A percentile compares a stretch with the other conserved stretches of the same genome.
phyloP scores from a whole-genome alignment of 2,797 vertebrate genomes.

The Phaenicophaeus curvirostris region DNA sequence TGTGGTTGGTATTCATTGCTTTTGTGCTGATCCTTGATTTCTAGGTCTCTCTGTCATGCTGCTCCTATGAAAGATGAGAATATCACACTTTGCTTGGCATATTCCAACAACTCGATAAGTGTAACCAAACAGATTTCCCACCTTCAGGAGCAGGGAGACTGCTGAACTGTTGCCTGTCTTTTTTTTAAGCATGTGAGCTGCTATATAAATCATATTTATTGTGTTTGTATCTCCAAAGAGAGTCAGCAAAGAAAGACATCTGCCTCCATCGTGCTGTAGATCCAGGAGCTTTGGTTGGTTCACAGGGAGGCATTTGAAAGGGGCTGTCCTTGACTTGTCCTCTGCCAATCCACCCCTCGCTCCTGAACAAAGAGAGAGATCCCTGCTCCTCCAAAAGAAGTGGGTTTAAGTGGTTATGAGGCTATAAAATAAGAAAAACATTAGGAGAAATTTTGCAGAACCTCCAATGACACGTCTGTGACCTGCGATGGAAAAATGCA shows the following conservation, averaged over 20 bases:
- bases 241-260: not conserved
- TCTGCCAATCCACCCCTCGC: not conserved
- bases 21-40: not conserved
- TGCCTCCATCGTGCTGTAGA: not conserved
- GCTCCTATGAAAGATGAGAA: not conserved
- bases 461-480: not conserved
- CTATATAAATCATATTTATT: not conserved
- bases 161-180: not conserved
- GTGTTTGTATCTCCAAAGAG: not conserved
- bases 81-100: not conserved
- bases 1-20: not conserved
- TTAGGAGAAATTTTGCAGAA: not conserved
- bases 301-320: not conserved
- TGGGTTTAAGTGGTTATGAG: not conserved
- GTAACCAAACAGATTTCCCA: constrained; percentile 30
- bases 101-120: not conserved
- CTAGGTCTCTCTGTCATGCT: not conserved
- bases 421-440: not conserved
- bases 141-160: not conserved
- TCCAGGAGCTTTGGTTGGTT: not conserved
- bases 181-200: not conserved
- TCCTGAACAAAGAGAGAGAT: not conserved
- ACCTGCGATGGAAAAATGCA: not conserved
- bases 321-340: not conserved
- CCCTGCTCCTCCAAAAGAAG: not conserved